These are phyloP conservation scores for Hylia prasina DNA, from an alignment of 2,113 vertebrate genomes.

Conservation along the genomic window DNA sequence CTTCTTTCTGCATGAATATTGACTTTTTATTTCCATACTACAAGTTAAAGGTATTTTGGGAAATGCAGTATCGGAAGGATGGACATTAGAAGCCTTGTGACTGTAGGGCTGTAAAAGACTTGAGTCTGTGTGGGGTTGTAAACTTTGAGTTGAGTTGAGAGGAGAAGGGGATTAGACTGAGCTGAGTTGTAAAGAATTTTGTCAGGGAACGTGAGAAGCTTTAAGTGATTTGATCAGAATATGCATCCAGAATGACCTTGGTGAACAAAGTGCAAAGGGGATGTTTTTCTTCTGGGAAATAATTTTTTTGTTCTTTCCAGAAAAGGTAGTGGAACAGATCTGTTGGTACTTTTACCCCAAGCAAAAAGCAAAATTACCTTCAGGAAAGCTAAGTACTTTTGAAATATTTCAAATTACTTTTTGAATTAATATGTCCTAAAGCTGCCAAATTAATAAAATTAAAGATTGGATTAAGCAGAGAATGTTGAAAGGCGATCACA, in stretches of 20 bases:
- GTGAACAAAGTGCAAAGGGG: background rate
- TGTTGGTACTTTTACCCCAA: background rate
- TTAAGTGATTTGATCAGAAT: background rate
- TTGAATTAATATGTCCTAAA: background rate
- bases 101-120: background rate
- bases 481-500: background rate
- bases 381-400: background rate
- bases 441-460: background rate
- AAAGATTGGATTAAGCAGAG: background rate
- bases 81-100: background rate
- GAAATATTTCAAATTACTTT: background rate
- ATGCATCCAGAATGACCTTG: background rate
- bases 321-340: background rate
- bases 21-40: background rate
- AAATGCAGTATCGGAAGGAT: background rate
- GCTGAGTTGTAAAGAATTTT: background rate
- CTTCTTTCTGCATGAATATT: background rate
- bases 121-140: fast-evolving
- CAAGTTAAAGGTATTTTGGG: background rate
- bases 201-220: background rate
- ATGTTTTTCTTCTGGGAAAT: background rate
- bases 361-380: background rate
- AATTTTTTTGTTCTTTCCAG: background rate
- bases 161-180: background rate
- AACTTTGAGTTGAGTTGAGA: background rate